These are phyloP conservation scores for Aphrophora alni DNA, from an alignment of 2,888 invertebrate species.

Conservation along the genomic window DNA sequence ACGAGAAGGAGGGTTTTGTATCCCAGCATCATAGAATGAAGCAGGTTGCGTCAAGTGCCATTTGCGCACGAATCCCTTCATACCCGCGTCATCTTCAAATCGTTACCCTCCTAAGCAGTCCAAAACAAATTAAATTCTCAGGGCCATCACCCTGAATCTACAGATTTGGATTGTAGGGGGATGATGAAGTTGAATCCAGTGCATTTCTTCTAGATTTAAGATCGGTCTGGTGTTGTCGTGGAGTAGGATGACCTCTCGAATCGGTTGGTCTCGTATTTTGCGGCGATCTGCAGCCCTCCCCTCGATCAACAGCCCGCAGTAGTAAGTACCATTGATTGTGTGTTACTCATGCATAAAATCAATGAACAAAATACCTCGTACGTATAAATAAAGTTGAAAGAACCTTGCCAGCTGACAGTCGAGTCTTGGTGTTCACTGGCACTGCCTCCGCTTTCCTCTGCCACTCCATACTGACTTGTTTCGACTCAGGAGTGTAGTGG, in stretches of 20 bases:
- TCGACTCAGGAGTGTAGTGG: constrained; percentile 27
- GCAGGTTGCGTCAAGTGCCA: too few species aligned
- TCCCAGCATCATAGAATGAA: too few species aligned
- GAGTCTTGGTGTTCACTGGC: constrained; percentile 40
- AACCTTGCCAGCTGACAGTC: constrained; percentile 33
- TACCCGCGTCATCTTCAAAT: too few species aligned
- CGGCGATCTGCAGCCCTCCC: neutral
- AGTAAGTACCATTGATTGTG: neutral
- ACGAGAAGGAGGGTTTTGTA: too few species aligned
- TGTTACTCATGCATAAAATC: neutral
- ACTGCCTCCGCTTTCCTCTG: constrained; percentile 34
- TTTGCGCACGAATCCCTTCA: too few species aligned
- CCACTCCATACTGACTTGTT: constrained; percentile 39
- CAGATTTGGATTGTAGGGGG: too few species aligned
- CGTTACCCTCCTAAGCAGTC: too few species aligned
- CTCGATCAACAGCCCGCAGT: neutral
- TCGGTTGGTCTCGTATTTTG: neutral
- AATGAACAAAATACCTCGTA: neutral
- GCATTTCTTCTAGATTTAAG: too few species aligned
- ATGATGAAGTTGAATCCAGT: too few species aligned
- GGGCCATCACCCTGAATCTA: too few species aligned
- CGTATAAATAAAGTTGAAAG: constrained; percentile 15
- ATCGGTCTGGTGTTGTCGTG: neutral
- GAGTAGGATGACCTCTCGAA: neutral
- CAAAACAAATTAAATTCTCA: too few species aligned